A percentile compares a stretch with the other conserved stretches of the same genome.
These are phyloP conservation scores for Amphiprion percula DNA, from an alignment of 2,113 vertebrate genomes.

Conservation along the genomic window DNA sequence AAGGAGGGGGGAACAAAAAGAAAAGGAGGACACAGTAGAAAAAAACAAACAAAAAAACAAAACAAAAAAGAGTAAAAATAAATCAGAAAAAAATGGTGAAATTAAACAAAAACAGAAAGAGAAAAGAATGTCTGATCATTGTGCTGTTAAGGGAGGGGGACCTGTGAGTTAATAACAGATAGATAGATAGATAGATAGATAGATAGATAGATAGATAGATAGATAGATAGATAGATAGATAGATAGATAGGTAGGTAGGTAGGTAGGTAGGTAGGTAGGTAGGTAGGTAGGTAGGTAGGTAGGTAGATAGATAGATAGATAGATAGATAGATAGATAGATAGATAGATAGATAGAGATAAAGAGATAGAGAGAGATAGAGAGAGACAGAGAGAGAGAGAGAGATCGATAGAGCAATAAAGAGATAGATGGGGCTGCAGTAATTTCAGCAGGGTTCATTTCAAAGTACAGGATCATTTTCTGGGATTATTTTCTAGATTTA, in stretches of 20 bases:
- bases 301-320: too few relatives aligned
- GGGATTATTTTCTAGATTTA: not conserved
- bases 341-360: not conserved
- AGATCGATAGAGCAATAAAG: not conserved
- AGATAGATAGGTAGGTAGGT: not conserved
- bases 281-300: too few relatives aligned
- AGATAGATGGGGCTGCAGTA: not conserved
- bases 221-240: not conserved
- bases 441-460: constrained; percentile 50
- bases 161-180: constrained; percentile 29
- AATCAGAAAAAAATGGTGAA: constrained; percentile 74
- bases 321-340: not conserved
- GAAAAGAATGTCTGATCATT: constrained; percentile 76
- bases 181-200: not conserved
- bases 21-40: constrained; percentile 70
- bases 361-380: too few relatives aligned
- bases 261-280: too few relatives aligned
- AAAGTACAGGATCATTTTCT: constrained; percentile 54
- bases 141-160: constrained; percentile 60
- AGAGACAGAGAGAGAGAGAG: not conserved
- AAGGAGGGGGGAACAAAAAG: constrained; percentile 79
- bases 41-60: constrained; percentile 85
- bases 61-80: constrained; percentile 37
- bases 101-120: constrained; percentile 55
- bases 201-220: not conserved